phyloP scores from a whole-genome alignment of 2,113 vertebrate species.

The Osmerus eperlanus region DNA sequence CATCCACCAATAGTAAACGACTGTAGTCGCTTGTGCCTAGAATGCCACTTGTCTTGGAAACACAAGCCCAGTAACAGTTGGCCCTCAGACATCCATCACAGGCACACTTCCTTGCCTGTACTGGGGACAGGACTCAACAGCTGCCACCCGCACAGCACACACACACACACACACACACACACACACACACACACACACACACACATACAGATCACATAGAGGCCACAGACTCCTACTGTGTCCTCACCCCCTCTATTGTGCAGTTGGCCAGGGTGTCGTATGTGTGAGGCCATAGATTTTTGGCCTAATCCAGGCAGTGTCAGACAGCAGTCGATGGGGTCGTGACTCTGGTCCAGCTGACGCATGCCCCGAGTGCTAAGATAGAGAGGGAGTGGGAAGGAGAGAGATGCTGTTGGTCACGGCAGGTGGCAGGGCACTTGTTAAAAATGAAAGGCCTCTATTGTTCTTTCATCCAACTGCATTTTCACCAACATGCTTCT shows the following conservation, averaged over 20 bases:
- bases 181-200: slow-evolving; percentile 39
- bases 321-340: slow-evolving; percentile 38
- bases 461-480: slow-evolving; percentile 26
- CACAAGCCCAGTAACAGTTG: slow-evolving; percentile 58
- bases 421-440: slow-evolving; percentile 40
- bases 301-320: slow-evolving; percentile 42
- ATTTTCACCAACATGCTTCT: slow-evolving; percentile 3
- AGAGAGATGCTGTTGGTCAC: background rate
- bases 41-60: slow-evolving; percentile 57
- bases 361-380: background rate
- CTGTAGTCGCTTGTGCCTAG: background rate
- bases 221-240: slow-evolving; percentile 57
- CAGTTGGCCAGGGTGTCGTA: slow-evolving; percentile 34
- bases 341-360: slow-evolving; percentile 39
- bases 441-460: slow-evolving; percentile 40
- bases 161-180: slow-evolving; percentile 37
- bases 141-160: slow-evolving; percentile 50
- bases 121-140: slow-evolving; percentile 55
- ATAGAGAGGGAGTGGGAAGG: background rate
- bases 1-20: background rate
- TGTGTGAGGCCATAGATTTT: slow-evolving; percentile 52
- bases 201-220: slow-evolving; percentile 22
- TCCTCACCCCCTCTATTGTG: slow-evolving; percentile 59
- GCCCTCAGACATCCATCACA: slow-evolving; percentile 34
- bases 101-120: slow-evolving; percentile 54